Conservation (phyloP, 2,888 invertebrate genomes). For the Chalcis sispes region DNA sequence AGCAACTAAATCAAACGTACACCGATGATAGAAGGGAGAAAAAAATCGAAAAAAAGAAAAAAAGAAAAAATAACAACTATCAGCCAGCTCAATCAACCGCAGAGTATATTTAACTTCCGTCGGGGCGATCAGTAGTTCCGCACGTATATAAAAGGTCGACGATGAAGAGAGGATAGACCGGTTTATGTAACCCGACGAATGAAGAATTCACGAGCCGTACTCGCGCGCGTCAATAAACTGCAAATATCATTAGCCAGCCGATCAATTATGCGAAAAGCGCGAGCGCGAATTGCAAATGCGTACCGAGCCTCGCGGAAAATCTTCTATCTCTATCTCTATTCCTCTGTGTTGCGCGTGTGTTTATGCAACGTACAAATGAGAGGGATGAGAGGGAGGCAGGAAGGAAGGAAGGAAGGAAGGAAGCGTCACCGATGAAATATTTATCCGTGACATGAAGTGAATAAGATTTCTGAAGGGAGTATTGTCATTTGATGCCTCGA, state of each 20-base stretch:
- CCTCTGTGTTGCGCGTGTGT: too few species aligned
- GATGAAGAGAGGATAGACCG: not conserved
- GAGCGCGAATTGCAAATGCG: too few species aligned
- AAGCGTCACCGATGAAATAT: too few species aligned
- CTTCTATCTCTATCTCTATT: too few species aligned
- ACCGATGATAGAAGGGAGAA: too few species aligned
- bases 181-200: constrained; percentile 32
- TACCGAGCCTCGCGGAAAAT: too few species aligned
- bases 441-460: too few species aligned
- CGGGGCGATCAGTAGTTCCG: not conserved
- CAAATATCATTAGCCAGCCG: constrained; percentile 49
- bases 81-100: constrained; percentile 6
- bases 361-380: too few species aligned
- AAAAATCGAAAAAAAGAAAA: too few species aligned
- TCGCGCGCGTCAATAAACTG: constrained; percentile 33
- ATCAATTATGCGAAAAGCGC: not conserved
- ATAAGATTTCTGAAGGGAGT: too few species aligned
- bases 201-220: constrained; percentile 39
- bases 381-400: not conserved
- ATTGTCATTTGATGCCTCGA: too few species aligned
- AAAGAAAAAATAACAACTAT: not conserved
- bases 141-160: constrained; percentile 3
- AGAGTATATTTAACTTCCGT: constrained; percentile 23
- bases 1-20: not conserved
- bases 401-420: not conserved